These are phyloP conservation scores for Ataeniobius toweri DNA, from an alignment of 2,797 vertebrate genomes.

Conservation along the genomic window DNA sequence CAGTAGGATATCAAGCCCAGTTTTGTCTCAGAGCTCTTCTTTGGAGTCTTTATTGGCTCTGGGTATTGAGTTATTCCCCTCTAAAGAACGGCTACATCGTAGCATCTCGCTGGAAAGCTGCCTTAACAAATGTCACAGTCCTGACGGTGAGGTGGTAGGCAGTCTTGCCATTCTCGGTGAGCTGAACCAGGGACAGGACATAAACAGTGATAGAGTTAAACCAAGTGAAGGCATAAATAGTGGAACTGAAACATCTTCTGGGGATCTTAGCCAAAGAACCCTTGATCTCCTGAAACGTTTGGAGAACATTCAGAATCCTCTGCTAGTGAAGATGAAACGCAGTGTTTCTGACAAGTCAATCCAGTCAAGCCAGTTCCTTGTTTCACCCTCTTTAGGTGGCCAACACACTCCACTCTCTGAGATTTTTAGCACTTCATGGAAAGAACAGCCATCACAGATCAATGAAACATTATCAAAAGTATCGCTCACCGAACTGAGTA, in stretches of 20 bases:
- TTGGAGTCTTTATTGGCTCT: constrained; percentile 89
- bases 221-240: constrained; percentile 59
- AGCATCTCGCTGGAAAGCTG: constrained; percentile 92
- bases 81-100: constrained; percentile 82
- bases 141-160: constrained; percentile 71
- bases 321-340: constrained; percentile 88
- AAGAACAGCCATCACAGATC: constrained; percentile 82
- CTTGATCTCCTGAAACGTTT: constrained; percentile 94
- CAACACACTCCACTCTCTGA: constrained; percentile 30
- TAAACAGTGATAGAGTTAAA: constrained; percentile 74
- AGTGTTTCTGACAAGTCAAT: constrained; percentile 94
- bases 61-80: constrained; percentile 88
- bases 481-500: constrained; percentile 93
- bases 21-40: constrained; percentile 87
- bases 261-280: constrained; percentile 94
- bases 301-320: constrained; percentile 93
- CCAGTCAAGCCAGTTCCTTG: constrained; percentile 79
- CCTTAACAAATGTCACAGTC: constrained; percentile 83
- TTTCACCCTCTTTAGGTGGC: constrained; percentile 74
- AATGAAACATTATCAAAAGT: constrained; percentile 89
- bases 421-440: constrained; percentile 2
- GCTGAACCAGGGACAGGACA: constrained; percentile 76
- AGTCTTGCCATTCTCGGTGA: constrained; percentile 85
- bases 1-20: constrained; percentile 62
- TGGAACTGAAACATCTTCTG: constrained; percentile 63